phyloP scores from a whole-genome alignment of 1,140 invertebrate species.

The Macrobrachium rosenbergii region DNA sequence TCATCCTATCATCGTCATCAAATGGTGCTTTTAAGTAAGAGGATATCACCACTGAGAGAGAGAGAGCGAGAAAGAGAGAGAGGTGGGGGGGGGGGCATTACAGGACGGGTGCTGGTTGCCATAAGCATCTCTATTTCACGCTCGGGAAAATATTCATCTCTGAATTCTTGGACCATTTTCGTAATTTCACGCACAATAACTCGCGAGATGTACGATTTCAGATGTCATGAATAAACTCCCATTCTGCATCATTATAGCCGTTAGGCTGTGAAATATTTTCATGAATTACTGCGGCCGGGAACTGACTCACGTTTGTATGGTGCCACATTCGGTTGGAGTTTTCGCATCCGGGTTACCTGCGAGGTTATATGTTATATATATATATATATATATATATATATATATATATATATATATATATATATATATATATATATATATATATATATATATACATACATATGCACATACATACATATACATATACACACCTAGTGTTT shows the following conservation, averaged over 20 bases:
- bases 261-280: not conserved
- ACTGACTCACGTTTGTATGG: not conserved
- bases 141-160: no score
- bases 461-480: not conserved
- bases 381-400: slow-evolving; percentile 1
- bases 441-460: not conserved
- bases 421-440: slow-evolving; percentile 2
- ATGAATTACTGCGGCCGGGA: not conserved
- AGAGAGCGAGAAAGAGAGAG: not conserved
- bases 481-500: no score
- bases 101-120: not conserved
- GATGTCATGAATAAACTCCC: no score
- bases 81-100: not conserved
- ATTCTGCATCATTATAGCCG: no score
- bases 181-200: no score
- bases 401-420: slow-evolving; percentile 1
- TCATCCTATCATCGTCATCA: no score
- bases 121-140: no score
- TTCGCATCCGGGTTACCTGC: not conserved
- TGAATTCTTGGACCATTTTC: no score
- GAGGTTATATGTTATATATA: not conserved
- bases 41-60: not conserved
- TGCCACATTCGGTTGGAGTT: no score
- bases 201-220: no score
- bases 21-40: no score